phyloP scores from a whole-genome alignment of 2,113 vertebrate species.

The Talpa occidentalis region DNA sequence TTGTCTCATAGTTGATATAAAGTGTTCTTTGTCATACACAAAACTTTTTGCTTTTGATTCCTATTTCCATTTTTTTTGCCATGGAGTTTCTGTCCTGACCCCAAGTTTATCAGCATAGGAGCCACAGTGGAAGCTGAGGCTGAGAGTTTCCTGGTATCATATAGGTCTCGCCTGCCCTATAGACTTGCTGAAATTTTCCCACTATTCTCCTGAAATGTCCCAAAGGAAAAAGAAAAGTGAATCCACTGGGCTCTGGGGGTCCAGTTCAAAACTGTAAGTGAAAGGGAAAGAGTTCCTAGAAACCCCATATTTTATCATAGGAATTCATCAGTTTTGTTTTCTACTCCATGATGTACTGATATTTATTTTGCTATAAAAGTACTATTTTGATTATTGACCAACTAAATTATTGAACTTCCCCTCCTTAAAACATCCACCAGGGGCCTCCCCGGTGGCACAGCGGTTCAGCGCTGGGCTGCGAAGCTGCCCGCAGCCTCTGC shows the following conservation, averaged over 20 bases:
- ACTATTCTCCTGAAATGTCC: not conserved
- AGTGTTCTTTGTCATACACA: not conserved
- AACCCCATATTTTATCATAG: not conserved
- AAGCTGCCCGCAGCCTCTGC: too few species aligned
- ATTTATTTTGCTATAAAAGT: constrained; percentile 36
- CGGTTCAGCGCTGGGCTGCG: too few species aligned
- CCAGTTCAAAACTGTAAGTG: not conserved
- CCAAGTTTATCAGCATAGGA: not conserved
- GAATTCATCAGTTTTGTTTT: constrained; percentile 10
- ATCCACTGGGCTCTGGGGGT: not conserved
- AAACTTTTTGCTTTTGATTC: not conserved
- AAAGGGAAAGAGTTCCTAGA: not conserved
- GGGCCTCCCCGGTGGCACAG: too few species aligned
- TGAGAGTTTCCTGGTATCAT: not conserved
- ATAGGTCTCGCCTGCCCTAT: not conserved
- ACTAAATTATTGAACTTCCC: not conserved
- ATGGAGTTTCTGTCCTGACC: not conserved
- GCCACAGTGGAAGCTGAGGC: not conserved
- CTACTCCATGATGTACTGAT: not conserved
- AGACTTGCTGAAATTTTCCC: not conserved
- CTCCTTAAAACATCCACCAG: too few species aligned
- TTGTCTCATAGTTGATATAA: not conserved
- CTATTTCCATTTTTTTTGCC: not conserved
- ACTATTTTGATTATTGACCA: constrained; percentile 14
- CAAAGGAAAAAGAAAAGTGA: not conserved